These are phyloP conservation scores for Sciurus niger DNA, from an alignment of 2,113 vertebrate species.

Conservation along the genomic window DNA sequence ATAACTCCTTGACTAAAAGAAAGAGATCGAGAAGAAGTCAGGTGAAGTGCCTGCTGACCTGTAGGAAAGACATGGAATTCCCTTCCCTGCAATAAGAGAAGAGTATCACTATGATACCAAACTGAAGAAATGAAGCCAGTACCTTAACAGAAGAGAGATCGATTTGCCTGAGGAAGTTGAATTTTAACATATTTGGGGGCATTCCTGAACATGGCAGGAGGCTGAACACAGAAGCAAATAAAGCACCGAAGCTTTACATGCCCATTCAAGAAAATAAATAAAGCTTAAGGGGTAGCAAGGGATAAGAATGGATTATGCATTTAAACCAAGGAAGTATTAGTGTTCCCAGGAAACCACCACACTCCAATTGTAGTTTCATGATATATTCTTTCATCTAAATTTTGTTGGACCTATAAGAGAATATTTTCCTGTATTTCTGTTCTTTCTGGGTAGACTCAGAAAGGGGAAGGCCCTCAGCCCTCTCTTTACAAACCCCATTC, in stretches of 20 bases:
- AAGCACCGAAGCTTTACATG: not conserved
- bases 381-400: slow-evolving; percentile 37
- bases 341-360: not conserved
- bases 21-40: not conserved
- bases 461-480: not conserved
- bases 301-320: not conserved
- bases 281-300: not conserved
- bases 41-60: not conserved
- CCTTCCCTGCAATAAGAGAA: not conserved
- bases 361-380: not conserved
- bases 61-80: not conserved
- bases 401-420: not conserved
- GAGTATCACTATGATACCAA: not conserved
- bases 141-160: not conserved
- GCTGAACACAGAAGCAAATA: not conserved
- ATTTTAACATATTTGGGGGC: not conserved
- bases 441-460: not conserved
- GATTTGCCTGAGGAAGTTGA: not conserved
- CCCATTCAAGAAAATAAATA: slow-evolving; percentile 10
- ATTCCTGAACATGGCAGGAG: not conserved
- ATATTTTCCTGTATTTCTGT: not conserved
- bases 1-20: not conserved
- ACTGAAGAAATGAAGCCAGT: slow-evolving; percentile 12
- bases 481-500: not conserved
- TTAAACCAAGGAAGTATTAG: not conserved